Conservation (phyloP, 2,113 vertebrate species). For the Pelusios castaneus region DNA sequence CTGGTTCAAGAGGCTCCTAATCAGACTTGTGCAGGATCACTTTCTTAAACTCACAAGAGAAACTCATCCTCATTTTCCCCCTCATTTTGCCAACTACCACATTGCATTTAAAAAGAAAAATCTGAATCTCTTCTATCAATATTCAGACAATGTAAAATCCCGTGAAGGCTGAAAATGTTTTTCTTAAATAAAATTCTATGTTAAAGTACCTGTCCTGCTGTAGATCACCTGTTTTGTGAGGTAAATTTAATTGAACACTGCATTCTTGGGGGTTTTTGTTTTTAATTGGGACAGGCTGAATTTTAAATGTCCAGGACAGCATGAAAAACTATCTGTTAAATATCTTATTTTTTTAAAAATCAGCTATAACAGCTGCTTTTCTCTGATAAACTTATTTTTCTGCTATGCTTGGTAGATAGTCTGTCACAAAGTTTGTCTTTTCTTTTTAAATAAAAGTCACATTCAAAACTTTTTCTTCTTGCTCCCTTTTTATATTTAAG, state of each 20-base stretch:
- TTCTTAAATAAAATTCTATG: background rate
- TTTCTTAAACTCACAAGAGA: background rate
- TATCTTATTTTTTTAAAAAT: slow-evolving; percentile 37
- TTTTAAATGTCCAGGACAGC: slow-evolving; percentile 28
- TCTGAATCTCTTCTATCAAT: background rate
- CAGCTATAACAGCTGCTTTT: slow-evolving; percentile 58
- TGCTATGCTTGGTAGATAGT: slow-evolving; percentile 30
- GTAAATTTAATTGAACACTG: background rate
- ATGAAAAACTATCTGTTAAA: slow-evolving; percentile 20
- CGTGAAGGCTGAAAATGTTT: background rate
- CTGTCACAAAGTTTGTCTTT: slow-evolving; percentile 7
- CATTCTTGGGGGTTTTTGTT: background rate
- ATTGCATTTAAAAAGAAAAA: background rate
- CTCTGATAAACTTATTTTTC: slow-evolving; percentile 31
- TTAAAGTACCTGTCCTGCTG: background rate
- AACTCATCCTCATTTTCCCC: background rate
- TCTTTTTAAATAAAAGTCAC: background rate
- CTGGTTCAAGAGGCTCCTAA: background rate
- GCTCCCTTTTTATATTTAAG: slow-evolving; percentile 53
- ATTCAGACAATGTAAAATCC: background rate
- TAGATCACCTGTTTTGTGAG: background rate
- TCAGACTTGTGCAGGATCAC: background rate
- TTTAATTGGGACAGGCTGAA: slow-evolving; percentile 45
- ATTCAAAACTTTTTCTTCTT: slow-evolving; percentile 28
- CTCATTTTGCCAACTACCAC: background rate